Evolutionary conservation across 2,888 invertebrate genomes (phyloP), one percentile per base, ranked within the genome.

Genomic region (Liposcelis brunnea): DNA sequence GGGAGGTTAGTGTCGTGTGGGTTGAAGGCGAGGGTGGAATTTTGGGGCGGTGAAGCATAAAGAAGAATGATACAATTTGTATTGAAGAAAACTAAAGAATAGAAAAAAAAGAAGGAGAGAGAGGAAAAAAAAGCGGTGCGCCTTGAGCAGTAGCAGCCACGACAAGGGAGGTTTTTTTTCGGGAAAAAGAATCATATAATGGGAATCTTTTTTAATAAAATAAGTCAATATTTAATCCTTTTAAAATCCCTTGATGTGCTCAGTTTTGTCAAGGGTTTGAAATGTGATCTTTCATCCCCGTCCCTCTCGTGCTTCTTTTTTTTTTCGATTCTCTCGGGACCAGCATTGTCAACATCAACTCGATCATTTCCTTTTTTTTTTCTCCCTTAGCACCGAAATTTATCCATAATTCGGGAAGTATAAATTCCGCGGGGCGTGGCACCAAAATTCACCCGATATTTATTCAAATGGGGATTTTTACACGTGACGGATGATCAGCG

Each of bases 171-270:
- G 26, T 26, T 26, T 26, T 26, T 26, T n/a, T n/a, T n/a, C n/a
- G n/a, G n/a, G 26, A 8, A 26, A 26, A 26, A 26, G 26, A 26
- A 26, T 26, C 26, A 26, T 26, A 26, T 26, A 26, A 26, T 26
- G 26, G 18, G 19, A 40, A 21, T 40, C 40, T 40, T 40, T 40
- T 40, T 19, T 40, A 40, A 40, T 40, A 40, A 40, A 40, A 40
- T 40, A 40, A 40, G 40, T 40, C 40, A 40, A 40, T 40, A 40
- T 40, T 40, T 40, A 40, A 40, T 40, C 40, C 40, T 40, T 40
- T 40, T 40, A 40, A 40, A 40, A 40, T 18, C 19, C 40, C 40
- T 14, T 14, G 40, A 19, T 40, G 16, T 14, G 35, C 10, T 35
- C 26, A 26, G 26, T 26, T 26, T 26, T 26, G 26, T 26, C 26